phyloP scores from a whole-genome alignment of 2,888 invertebrate species.

The Pantelozetes paolii region DNA sequence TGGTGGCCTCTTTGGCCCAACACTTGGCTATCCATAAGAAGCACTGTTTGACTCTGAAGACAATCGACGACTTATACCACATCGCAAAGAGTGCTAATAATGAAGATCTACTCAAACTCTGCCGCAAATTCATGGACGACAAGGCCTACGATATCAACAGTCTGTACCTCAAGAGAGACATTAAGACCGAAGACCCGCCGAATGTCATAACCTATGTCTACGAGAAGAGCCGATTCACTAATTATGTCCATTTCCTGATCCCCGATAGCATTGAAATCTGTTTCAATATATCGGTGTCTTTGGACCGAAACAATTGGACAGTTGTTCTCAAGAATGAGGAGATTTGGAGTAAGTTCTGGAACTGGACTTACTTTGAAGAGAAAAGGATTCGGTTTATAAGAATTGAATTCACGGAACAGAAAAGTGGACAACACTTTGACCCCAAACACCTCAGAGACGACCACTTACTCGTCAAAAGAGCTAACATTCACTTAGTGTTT shows the following conservation, averaged over 20 bases:
- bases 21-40: background rate
- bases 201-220: slow-evolving; percentile 12
- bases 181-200: background rate
- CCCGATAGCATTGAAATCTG: background rate
- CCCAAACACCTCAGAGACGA: background rate
- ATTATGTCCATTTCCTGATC: slow-evolving; percentile 20
- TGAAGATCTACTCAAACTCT: background rate
- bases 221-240: background rate
- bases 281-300: background rate
- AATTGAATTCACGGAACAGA: background rate
- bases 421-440: background rate
- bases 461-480: slow-evolving; percentile 11
- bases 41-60: background rate
- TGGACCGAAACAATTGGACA: slow-evolving; percentile 16
- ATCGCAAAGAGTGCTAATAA: background rate
- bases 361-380: slow-evolving; percentile 29
- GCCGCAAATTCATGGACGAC: slow-evolving; percentile 3
- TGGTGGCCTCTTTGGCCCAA: slow-evolving; percentile 27
- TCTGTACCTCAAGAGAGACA: background rate
- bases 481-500: slow-evolving; percentile 4
- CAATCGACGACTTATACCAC: slow-evolving; percentile 30
- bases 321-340: slow-evolving; percentile 14
- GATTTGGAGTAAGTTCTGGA: slow-evolving; percentile 19
- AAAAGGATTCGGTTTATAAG: background rate
- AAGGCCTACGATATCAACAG: background rate